Conservation (phyloP, 1,140 invertebrate genomes). For the Drosophila willistoni region DNA sequence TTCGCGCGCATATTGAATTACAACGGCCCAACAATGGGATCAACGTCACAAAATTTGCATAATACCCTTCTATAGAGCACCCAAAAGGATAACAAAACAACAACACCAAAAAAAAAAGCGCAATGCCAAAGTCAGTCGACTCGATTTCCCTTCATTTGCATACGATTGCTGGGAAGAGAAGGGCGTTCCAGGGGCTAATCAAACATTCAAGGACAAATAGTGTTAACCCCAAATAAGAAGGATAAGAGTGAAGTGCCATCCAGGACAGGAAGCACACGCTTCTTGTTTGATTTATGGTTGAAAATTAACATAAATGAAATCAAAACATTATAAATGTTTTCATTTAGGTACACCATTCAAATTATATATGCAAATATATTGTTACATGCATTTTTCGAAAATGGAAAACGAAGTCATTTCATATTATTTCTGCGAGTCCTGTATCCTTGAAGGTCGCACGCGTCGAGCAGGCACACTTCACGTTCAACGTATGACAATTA, state of each 20-base stretch:
- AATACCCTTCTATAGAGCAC: slow-evolving; percentile 18
- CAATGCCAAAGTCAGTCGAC: slow-evolving; percentile 29
- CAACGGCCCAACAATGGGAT: slow-evolving; percentile 38
- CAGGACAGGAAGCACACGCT: slow-evolving; percentile 62
- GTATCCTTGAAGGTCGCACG: slow-evolving; percentile 55
- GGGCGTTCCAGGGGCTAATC: slow-evolving; percentile 37
- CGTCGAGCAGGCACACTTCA: slow-evolving; percentile 22
- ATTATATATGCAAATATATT: slow-evolving; percentile 56
- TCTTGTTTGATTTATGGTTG: slow-evolving; percentile 49
- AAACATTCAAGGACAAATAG: slow-evolving; percentile 44
- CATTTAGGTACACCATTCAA: slow-evolving; percentile 38
- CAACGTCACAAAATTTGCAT: slow-evolving; percentile 49
- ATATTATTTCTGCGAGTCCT: slow-evolving; percentile 1
- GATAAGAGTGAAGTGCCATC: not conserved
- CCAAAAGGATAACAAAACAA: slow-evolving; percentile 32
- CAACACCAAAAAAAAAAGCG: slow-evolving; percentile 23
- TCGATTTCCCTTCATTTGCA: slow-evolving; percentile 35
- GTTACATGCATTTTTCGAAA: slow-evolving; percentile 6
- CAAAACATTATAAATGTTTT: slow-evolving; percentile 65
- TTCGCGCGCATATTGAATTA: slow-evolving; percentile 60
- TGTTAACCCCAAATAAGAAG: slow-evolving; percentile 23
- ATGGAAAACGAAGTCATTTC: slow-evolving; percentile 51
- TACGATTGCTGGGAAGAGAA: slow-evolving; percentile 4
- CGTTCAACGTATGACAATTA: slow-evolving; percentile 34
- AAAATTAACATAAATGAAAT: slow-evolving; percentile 66